Conservation (phyloP, 2,113 vertebrate species). For the Chionis minor region DNA sequence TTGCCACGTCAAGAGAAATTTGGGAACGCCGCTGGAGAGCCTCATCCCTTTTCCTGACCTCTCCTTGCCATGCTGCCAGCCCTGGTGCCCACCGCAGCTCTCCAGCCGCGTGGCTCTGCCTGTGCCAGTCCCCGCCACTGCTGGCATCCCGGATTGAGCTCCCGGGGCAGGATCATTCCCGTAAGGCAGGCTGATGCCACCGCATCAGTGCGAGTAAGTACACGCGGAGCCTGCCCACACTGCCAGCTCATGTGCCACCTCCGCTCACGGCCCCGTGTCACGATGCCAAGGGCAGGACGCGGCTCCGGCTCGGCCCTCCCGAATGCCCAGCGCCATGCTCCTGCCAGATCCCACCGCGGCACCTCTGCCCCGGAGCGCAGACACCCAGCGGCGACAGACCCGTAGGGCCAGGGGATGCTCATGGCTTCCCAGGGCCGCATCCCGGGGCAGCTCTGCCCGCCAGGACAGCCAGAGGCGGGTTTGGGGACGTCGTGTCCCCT, state of each 20-base stretch:
- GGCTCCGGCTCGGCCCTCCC: accelerated
- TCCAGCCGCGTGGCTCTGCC: background rate
- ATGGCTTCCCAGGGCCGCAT: accelerated
- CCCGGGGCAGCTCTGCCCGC: background rate
- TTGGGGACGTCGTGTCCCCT: background rate
- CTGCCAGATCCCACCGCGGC: background rate
- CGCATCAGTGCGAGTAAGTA: accelerated
- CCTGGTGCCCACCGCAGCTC: background rate
- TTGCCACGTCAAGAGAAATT: background rate
- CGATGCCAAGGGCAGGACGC: accelerated
- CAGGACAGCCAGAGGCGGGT: background rate
- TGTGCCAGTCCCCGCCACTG: background rate
- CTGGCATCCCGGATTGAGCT: accelerated
- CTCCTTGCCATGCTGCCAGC: background rate
- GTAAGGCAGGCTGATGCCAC: background rate
- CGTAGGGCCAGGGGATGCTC: accelerated
- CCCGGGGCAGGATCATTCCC: background rate
- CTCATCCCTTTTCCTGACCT: background rate
- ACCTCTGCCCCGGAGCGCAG: accelerated
- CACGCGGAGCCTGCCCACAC: accelerated
- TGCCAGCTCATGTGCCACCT: background rate
- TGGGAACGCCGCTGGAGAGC: accelerated
- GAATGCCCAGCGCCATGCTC: background rate
- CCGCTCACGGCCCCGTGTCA: accelerated
- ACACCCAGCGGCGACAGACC: background rate